Conservation (phyloP, 37 sponge, comb jelly and placozoan genomes). For the Mnemiopsis leidyi region DNA sequence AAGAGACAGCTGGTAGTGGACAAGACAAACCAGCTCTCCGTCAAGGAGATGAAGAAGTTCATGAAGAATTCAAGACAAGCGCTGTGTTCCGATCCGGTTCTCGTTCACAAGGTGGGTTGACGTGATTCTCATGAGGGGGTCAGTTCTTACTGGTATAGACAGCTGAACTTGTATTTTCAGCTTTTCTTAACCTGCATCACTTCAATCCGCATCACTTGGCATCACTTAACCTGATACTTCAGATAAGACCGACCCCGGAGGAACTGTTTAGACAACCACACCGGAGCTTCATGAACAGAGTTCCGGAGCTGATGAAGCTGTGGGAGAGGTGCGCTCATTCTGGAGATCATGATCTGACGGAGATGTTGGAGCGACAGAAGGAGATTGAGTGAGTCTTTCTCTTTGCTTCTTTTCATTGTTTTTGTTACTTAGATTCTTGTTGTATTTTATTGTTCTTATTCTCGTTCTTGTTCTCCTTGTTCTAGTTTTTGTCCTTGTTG, state of each 20-base stretch:
- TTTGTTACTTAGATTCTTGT: too few species aligned
- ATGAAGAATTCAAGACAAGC: conserved; percentile 50
- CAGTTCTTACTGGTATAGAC: too few species aligned
- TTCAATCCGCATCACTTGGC: too few species aligned
- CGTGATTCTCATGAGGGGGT: too few species aligned
- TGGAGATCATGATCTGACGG: conserved; percentile 54
- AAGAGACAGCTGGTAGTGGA: conserved; percentile 47
- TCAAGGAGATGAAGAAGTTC: conserved; percentile 65
- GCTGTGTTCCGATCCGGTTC: conserved; percentile 20
- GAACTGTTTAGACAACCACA: conserved; percentile 16
- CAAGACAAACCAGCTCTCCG: conserved; percentile 12
- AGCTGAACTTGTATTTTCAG: too few species aligned
- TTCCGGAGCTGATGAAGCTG: conserved; percentile 28
- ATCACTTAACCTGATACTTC: too few species aligned
- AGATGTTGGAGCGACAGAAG: conserved; percentile 3
- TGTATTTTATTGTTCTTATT: too few species aligned
- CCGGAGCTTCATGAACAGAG: background rate
- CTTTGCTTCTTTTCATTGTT: too few species aligned
- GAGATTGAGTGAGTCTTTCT: background rate
- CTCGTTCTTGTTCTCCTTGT: too few species aligned
- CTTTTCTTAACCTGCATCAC: too few species aligned
- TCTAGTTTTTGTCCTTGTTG: too few species aligned
- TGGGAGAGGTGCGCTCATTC: conserved; percentile 60
- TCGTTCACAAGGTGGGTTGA: background rate
- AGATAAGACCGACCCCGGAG: background rate